Evolutionary conservation across 1,140 invertebrate species (phyloP), one percentile per base, ranked within the genome.

Genomic region (Sweltsa coloradensis): DNA sequence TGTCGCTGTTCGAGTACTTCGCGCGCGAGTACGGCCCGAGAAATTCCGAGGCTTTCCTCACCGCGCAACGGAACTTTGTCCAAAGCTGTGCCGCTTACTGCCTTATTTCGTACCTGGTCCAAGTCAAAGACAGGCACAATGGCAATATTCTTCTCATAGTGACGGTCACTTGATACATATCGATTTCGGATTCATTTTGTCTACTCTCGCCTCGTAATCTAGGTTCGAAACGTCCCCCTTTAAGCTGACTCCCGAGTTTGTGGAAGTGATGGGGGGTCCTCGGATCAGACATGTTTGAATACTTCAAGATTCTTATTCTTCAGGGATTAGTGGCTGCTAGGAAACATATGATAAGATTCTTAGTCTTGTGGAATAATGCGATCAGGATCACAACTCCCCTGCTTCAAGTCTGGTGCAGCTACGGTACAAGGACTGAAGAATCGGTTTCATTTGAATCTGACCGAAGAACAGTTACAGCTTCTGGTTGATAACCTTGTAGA

Each of bases 211-310:
- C 96, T 3, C 87, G 90, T 61, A 99, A 99, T 75, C 74, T 99
- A 25, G 96, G 96, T 97, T 97, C 65, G 91, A 95, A 65, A 90
- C 83, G 51, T 94, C 90, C 29, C 87, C 88, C 0, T 94, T 94
- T 55, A 96, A 99, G 73, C 67, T 99, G 31, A 99, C 96, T 3
- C 81, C 83, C 21, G 96, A 99, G 70, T 94, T 99, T 69, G 94
- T 99, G 24, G 93, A 97, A 64, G 91, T 99, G 21, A 99, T 99
- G 95, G 96, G 94, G 39, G 96, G 96, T n/a, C 77, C 83, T n/a
- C 43, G 79, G 81, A n/a, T 95, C 90, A 1, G 90, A 96, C 61
- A 93, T 97, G 83, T 99, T 96, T 72, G 81, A 88, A 54, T 95
- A 98, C 66, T 99, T 97, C 66, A 98, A 97, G 70, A 91, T 90